Conservation (phyloP, 2,113 vertebrate species). For the Neogobius melanostomus region DNA sequence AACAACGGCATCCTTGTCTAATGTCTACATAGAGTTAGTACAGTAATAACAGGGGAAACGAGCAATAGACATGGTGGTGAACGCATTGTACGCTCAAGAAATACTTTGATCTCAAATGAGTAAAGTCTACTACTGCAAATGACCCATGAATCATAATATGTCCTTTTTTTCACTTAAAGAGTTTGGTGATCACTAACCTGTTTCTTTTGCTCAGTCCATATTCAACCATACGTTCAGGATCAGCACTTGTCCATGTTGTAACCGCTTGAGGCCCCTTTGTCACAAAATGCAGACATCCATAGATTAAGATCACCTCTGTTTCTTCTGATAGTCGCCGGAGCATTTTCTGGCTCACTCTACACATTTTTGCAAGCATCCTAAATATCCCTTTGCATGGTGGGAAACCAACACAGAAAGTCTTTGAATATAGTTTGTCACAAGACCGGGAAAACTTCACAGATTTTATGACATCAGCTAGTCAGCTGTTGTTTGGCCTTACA, state of each 20-base stretch:
- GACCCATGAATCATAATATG: too few species aligned
- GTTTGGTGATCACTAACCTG: constrained; percentile 18
- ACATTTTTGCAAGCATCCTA: neutral
- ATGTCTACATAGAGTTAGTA: too few species aligned
- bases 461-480: constrained; percentile 39
- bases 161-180: too few species aligned
- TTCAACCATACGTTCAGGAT: constrained; percentile 5
- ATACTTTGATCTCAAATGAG: too few species aligned
- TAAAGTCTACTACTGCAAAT: too few species aligned
- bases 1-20: too few species aligned
- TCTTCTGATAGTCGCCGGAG: constrained; percentile 48
- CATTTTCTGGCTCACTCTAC: neutral
- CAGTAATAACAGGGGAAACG: too few species aligned
- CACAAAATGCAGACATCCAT: constrained; percentile 1
- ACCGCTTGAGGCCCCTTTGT: constrained; percentile 14
- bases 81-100: too few species aligned
- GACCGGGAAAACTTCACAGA: constrained; percentile 26
- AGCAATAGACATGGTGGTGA: too few species aligned
- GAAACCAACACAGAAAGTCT: constrained; percentile 13
- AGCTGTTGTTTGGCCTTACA: constrained; percentile 31
- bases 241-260: constrained; percentile 1
- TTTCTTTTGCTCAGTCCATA: neutral
- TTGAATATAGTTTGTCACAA: constrained; percentile 39
- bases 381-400: neutral
- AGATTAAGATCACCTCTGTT: constrained; percentile 47